Evolutionary conservation across 2,113 vertebrate genomes (phyloP).

Genomic region (Indicator maculatus): DNA sequence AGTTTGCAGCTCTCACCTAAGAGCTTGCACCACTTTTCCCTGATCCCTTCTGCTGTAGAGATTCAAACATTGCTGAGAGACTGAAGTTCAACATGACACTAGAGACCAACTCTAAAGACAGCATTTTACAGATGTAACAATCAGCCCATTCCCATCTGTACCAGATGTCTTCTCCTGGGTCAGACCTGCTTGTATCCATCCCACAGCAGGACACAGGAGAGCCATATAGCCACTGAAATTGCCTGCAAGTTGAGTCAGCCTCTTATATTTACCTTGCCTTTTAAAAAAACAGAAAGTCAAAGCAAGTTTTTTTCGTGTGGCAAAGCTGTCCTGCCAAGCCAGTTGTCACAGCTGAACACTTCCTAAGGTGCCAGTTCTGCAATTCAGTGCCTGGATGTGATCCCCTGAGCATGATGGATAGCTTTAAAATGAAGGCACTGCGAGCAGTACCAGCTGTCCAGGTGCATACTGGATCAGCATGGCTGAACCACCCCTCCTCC

Average conservation of each 20-base stretch:
- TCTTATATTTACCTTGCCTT: not conserved
- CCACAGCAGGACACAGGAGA: not conserved
- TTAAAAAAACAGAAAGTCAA: constrained; percentile 7
- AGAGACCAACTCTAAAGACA: not conserved
- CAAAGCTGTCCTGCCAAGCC: constrained; percentile 27
- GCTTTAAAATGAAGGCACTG: constrained; percentile 63
- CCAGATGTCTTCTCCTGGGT: not conserved
- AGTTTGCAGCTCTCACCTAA: not conserved
- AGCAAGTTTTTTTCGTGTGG: constrained; percentile 35
- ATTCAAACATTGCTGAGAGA: fast-evolving
- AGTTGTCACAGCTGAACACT: constrained; percentile 73
- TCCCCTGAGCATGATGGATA: constrained; percentile 66
- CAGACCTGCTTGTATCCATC: not conserved
- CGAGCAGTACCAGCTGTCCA: constrained; percentile 69
- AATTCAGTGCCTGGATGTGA: constrained; percentile 32
- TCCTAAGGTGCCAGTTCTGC: constrained; percentile 72
- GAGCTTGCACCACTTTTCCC: not conserved
- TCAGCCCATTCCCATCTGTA: not conserved
- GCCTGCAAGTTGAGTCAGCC: not conserved
- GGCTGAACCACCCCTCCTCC: constrained; percentile 43
- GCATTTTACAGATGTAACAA: not conserved
- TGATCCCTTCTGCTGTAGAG: not conserved
- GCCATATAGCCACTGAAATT: not conserved
- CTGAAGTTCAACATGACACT: fast-evolving
- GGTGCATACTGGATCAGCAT: constrained; percentile 52